Percentiles rank a stretch among this genome's conserved stretches.
These are phyloP conservation scores for Manis javanica DNA, from an alignment of 2,797 vertebrate species.

Conservation along the genomic window DNA sequence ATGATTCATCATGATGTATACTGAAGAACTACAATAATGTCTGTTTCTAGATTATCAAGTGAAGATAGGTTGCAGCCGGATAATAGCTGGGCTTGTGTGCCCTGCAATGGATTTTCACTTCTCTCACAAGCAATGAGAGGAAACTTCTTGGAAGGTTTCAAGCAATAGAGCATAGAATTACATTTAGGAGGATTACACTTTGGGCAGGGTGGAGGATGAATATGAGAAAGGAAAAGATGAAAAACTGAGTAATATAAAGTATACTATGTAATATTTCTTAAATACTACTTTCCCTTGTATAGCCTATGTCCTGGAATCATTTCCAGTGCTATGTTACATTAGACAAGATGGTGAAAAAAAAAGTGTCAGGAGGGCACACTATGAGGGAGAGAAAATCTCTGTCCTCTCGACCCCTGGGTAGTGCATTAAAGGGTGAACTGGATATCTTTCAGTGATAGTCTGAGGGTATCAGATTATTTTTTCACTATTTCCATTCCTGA, in stretches of 20 bases:
- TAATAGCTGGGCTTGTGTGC: background rate
- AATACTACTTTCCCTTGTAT: background rate
- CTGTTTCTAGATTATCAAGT: background rate
- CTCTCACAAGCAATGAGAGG: background rate
- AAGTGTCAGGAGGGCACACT: background rate
- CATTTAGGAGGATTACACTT: background rate
- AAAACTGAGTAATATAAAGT: background rate
- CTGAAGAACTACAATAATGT: background rate
- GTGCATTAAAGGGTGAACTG: background rate
- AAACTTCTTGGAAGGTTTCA: background rate
- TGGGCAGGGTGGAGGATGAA: background rate
- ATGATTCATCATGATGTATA: background rate
- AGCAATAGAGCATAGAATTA: background rate
- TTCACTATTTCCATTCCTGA: background rate
- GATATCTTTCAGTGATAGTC: background rate
- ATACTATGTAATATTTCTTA: constrained; percentile 31
- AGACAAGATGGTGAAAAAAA: background rate
- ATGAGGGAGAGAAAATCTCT: background rate
- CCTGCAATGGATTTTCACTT: background rate
- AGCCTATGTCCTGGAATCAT: background rate
- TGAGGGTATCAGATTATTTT: background rate
- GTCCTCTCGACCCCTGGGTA: background rate
- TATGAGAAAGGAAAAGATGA: constrained; percentile 3
- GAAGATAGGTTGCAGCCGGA: background rate
- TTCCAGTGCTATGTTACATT: background rate